phyloP scores from a whole-genome alignment of 2,888 invertebrate genomes.

The Lepidochrysops patricia region DNA sequence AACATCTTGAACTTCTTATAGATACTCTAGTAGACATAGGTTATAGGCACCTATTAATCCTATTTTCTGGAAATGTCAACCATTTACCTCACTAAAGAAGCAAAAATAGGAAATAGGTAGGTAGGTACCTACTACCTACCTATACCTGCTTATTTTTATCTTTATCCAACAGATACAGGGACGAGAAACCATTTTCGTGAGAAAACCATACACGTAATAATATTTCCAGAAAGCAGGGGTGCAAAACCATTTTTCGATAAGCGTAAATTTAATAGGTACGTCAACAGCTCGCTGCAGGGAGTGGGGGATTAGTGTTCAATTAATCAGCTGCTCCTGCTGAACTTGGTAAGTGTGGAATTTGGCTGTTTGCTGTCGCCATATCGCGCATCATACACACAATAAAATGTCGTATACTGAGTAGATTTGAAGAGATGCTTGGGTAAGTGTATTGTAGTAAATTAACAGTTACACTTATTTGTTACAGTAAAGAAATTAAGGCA shows the following conservation, averaged over 20 bases:
- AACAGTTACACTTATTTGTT: too few species aligned
- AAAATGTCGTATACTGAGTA: neutral
- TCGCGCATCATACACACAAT: neutral
- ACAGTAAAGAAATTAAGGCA: too few species aligned
- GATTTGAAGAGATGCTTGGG: neutral
- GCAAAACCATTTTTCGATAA: neutral
- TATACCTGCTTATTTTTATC: too few species aligned
- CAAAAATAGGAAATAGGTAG: too few species aligned
- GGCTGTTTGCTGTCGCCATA: slow-evolving; percentile 6
- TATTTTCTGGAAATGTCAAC: too few species aligned
- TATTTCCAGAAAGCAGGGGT: neutral
- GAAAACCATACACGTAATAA: slow-evolving; percentile 15
- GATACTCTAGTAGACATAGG: too few species aligned
- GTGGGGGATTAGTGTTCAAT: slow-evolving; percentile 30
- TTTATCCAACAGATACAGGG: too few species aligned
- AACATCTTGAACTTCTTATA: too few species aligned
- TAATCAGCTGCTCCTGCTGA: slow-evolving; percentile 29
- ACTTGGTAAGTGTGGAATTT: slow-evolving; percentile 22
- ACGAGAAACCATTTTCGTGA: slow-evolving; percentile 22
- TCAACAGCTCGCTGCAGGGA: slow-evolving; percentile 29
- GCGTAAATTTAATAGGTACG: slow-evolving; percentile 5
- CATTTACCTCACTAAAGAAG: too few species aligned
- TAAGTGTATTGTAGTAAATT: too few species aligned
- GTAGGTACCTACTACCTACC: too few species aligned
- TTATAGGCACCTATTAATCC: too few species aligned